Evolutionary conservation across 2,797 vertebrate species (phyloP), one percentile per base, ranked within the genome.

Genomic region (Atherinosoma microstoma): DNA sequence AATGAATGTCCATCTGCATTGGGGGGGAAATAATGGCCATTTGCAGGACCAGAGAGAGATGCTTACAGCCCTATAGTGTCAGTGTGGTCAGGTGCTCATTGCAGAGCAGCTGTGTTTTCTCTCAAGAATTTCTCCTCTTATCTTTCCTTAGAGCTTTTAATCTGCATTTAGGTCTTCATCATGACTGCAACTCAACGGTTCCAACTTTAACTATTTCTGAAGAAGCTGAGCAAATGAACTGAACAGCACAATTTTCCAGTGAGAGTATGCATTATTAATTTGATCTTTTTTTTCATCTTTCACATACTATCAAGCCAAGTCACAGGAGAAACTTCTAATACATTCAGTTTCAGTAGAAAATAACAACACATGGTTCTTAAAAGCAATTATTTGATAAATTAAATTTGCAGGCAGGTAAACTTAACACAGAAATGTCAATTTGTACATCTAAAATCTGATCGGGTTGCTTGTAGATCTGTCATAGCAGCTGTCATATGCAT

Each of bases 401-500:
- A 29, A n/a, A 32, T 35, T 64, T n/a, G 29, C 3, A 65, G 59
- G 35, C 12, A 54, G 24, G 24, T 27, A 63, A 16, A 45, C 20
- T 4, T 36, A 49, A 18, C 61, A 58, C 8, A 62, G 51, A 58
- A 61, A 74, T 56, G 13, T 49, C 5, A 8, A 27, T 62, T 53
- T 78, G 38, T 38, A 70, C 24, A 68, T 66, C 7, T 27, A 38
- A 64, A 54, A 75, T 75, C 13, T 61, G 35, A 1, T 67, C 12
- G 42, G 16, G 24, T 58, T 54, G 15, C 45, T 63, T 2, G 29
- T 65, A 6, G 36, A 68, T 3, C 12, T 66, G 75, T 38, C 51
- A 29, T 3, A 54, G 34, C 6, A 79, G 57, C 66, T 76, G 66
- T 76, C 70, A 78, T 59, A 53, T 15, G 15, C 42, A 63, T 65